A percentile compares a stretch with the other conserved stretches of the same genome.
phyloP scores from a whole-genome alignment of 1,140 invertebrate genomes.

The Pseudoatta argentina region DNA sequence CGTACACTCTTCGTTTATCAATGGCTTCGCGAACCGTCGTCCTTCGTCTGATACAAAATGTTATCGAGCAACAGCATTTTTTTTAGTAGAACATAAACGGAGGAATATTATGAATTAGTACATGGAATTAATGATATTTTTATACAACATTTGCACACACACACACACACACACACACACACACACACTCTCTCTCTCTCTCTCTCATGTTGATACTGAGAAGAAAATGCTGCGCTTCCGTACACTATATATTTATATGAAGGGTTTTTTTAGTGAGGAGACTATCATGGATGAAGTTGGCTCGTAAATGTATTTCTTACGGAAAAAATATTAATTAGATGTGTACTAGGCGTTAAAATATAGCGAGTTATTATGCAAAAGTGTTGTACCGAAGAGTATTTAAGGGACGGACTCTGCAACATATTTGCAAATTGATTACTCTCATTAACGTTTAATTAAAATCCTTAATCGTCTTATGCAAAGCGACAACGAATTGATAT shows the following conservation, averaged over 20 bases:
- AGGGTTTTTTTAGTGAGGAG: background rate
- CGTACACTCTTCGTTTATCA: conserved; percentile 35
- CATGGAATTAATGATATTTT: background rate
- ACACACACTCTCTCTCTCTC: background rate
- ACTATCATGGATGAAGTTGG: background rate
- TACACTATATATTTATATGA: conserved; percentile 12
- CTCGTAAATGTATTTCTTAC: conserved; percentile 6
- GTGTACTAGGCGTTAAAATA: conserved; percentile 24
- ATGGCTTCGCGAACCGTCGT: conserved; percentile 15
- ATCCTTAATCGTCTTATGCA: conserved; percentile 42
- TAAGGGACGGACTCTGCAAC: background rate
- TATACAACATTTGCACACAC: background rate
- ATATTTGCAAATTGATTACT: conserved; percentile 47
- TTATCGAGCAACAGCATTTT: conserved; percentile 1
- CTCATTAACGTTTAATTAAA: conserved; percentile 57
- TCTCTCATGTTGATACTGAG: background rate
- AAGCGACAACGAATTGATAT: conserved; percentile 38
- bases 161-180: no score
- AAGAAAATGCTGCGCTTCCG: background rate
- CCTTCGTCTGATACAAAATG: background rate
- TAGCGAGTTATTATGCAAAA: conserved; percentile 31
- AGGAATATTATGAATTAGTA: background rate
- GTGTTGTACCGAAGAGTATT: conserved; percentile 15
- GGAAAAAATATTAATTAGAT: conserved; percentile 45
- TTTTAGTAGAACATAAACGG: background rate